Conservation (phyloP, 2,113 vertebrate genomes). For the Alethe castanea region DNA sequence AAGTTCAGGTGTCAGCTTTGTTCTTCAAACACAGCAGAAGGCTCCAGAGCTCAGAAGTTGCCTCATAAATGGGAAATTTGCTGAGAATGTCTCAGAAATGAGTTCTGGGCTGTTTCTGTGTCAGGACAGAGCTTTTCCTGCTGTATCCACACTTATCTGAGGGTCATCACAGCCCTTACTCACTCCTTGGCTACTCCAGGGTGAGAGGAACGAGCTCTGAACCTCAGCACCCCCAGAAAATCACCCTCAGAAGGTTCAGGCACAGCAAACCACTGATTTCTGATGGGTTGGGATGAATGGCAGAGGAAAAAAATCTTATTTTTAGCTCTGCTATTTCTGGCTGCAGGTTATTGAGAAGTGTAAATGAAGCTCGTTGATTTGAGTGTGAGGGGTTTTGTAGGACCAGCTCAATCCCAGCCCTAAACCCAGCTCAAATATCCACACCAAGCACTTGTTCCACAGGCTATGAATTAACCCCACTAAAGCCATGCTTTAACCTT, state of each 20-base stretch:
- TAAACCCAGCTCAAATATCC: neutral
- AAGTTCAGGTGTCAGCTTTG: neutral
- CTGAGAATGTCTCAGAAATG: neutral
- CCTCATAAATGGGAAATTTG: neutral
- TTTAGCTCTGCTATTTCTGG: neutral
- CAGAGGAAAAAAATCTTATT: neutral
- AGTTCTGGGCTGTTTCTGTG: neutral
- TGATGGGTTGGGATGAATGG: neutral
- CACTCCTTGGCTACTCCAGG: accelerated
- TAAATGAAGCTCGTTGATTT: neutral
- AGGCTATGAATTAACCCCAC: neutral
- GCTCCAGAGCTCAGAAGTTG: neutral
- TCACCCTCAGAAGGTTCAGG: neutral
- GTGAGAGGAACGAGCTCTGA: neutral
- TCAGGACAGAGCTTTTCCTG: neutral
- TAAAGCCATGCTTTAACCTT: neutral
- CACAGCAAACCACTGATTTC: neutral
- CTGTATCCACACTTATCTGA: accelerated
- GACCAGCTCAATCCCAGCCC: neutral
- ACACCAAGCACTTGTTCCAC: neutral
- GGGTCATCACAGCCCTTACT: neutral
- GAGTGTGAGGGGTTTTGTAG: neutral
- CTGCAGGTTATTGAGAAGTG: neutral
- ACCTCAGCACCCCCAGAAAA: neutral
- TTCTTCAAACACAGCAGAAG: neutral